These are phyloP conservation scores for Phyllotreta striolata DNA, from an alignment of 2,888 invertebrate genomes.

Conservation along the genomic window DNA sequence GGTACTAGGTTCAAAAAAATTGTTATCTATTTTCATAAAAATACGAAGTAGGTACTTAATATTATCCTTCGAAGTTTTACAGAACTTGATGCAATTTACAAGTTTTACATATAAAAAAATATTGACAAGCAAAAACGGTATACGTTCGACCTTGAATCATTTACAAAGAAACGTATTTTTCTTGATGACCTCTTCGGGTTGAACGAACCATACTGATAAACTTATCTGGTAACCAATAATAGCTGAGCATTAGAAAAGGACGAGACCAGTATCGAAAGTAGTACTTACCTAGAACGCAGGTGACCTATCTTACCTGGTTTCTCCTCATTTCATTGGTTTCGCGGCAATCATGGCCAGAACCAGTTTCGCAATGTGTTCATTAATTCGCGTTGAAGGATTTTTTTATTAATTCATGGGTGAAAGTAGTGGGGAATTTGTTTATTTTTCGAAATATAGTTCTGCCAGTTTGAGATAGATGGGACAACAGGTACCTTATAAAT, in stretches of 20 bases:
- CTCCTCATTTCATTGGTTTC: constrained; percentile 47
- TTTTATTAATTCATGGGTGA: constrained; percentile 48
- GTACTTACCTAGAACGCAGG: constrained; percentile 1
- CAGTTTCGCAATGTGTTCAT: constrained; percentile 47
- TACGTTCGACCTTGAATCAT: constrained; percentile 1
- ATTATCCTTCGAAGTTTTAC: no score
- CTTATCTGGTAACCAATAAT: constrained; percentile 15
- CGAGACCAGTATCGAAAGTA: constrained; percentile 18
- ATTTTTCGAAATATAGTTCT: constrained; percentile 30
- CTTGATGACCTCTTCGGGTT: constrained; percentile 8
- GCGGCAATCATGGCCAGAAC: constrained; percentile 48
- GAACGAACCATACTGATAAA: constrained; percentile 15
- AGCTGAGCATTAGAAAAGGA: constrained; percentile 2
- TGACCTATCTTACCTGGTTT: constrained; percentile 29
- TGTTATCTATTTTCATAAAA: no score
- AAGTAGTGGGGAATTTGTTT: constrained; percentile 31
- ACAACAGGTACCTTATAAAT: constrained; percentile 26
- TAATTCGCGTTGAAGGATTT: constrained; percentile 42
- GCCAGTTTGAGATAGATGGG: constrained; percentile 43
- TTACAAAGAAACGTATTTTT: constrained; percentile 13
- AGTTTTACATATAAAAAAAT: no score
- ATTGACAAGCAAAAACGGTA: no score
- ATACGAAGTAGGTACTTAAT: no score
- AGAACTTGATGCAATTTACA: no score
- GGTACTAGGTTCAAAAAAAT: no score